A percentile compares a stretch with the other conserved stretches of the same genome.
Conservation (phyloP, 2,113 vertebrate species). For the Centrocercus urophasianus region DNA sequence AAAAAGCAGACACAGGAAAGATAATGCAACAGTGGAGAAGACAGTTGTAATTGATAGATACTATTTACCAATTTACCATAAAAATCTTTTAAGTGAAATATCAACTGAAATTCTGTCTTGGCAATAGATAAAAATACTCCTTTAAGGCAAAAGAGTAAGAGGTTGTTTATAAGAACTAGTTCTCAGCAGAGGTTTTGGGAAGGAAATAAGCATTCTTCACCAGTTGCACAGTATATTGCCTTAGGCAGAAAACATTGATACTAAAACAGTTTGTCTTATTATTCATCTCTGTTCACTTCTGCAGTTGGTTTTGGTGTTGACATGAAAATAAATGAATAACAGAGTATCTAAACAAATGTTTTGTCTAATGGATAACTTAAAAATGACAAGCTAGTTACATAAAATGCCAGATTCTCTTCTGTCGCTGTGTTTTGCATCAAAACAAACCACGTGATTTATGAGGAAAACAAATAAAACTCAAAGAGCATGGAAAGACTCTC, state of each 20-base stretch:
- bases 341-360: constrained; percentile 71
- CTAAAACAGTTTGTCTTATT: constrained; percentile 53
- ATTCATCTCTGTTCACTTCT: constrained; percentile 59
- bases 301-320: constrained; percentile 65
- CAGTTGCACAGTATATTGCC: constrained; percentile 72
- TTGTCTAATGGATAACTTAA: constrained; percentile 62
- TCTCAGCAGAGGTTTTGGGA: constrained; percentile 70
- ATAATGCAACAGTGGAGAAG: not conserved
- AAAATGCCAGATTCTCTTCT: constrained; percentile 64
- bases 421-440: constrained; percentile 57
- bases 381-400: constrained; percentile 63
- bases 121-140: constrained; percentile 17
- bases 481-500: constrained; percentile 41
- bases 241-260: constrained; percentile 62
- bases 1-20: not conserved
- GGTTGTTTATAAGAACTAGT: constrained; percentile 52
- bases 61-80: constrained; percentile 27
- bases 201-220: constrained; percentile 74
- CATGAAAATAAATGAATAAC: constrained; percentile 70
- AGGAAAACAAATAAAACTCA: constrained; percentile 52
- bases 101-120: constrained; percentile 20
- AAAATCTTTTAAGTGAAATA: constrained; percentile 19
- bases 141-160: constrained; percentile 46
- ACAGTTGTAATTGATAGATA: not conserved
- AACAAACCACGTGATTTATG: constrained; percentile 66